A percentile compares a stretch with the other conserved stretches of the same genome.
phyloP scores from a whole-genome alignment of 2,797 vertebrate genomes.

The Melanotaenia maccullochi region DNA sequence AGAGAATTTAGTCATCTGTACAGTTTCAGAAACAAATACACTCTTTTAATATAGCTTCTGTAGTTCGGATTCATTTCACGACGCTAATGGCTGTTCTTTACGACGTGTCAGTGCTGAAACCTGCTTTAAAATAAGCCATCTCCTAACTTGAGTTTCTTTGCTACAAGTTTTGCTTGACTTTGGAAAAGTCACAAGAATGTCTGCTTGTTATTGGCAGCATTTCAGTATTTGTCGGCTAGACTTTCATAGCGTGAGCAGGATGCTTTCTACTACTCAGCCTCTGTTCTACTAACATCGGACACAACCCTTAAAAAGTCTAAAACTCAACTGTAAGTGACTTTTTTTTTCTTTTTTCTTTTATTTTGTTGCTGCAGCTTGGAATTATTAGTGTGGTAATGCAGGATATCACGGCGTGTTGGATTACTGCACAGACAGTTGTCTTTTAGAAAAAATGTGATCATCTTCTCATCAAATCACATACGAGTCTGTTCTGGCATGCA shows the following conservation, averaged over 20 bases:
- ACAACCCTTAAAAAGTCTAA: not conserved
- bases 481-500: not conserved
- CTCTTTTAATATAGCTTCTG: not conserved
- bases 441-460: not conserved
- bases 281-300: not conserved
- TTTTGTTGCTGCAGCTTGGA: not conserved
- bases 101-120: not conserved
- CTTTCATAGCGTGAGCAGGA: not conserved
- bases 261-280: not conserved
- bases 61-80: not conserved
- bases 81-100: not conserved
- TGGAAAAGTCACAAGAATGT: conserved; percentile 9
- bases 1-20: conserved; percentile 8
- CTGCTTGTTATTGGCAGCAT: conserved; percentile 3
- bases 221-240: not conserved
- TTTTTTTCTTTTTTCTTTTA: not conserved
- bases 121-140: not conserved
- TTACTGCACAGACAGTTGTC: not conserved
- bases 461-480: not conserved
- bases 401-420: not conserved
- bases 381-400: not conserved
- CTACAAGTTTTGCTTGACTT: not conserved
- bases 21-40: conserved; percentile 6
- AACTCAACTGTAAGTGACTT: not conserved
- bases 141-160: not conserved